phyloP scores from a whole-genome alignment of 1,140 invertebrate genomes.

The Solenopsis invicta region DNA sequence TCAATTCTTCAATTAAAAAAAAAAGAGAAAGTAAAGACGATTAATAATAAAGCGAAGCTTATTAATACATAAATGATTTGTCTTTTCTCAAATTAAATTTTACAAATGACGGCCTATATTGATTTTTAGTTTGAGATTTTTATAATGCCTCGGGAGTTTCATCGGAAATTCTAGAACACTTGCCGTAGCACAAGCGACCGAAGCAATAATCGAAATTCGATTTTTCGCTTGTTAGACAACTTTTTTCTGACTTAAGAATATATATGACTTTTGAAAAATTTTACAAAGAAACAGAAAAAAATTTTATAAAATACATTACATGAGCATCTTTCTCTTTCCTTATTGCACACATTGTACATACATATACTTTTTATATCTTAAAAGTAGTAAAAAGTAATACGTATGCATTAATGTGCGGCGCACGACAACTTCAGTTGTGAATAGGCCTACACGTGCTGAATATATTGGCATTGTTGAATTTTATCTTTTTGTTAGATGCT shows the following conservation, averaged over 20 bases:
- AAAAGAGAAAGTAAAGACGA: not conserved
- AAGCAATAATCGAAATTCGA: not conserved
- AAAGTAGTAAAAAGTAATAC: not conserved
- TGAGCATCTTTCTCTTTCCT: not conserved
- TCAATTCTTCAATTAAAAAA: constrained; percentile 13
- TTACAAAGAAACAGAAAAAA: not conserved
- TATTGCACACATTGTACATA: not conserved
- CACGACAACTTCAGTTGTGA: constrained; percentile 26
- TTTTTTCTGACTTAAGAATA: not conserved
- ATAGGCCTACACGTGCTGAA: constrained; percentile 18
- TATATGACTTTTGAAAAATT: not conserved
- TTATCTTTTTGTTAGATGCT: constrained; percentile 49
- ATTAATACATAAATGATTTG: not conserved
- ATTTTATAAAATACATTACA: not conserved
- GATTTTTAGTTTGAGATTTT: not conserved
- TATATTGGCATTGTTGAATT: constrained; percentile 62
- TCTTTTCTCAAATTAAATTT: not conserved
- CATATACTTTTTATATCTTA: not conserved
- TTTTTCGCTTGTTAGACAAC: not conserved
- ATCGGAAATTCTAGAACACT: not conserved
- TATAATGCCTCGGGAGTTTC: not conserved
- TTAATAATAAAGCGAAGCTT: not conserved
- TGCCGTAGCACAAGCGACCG: not conserved
- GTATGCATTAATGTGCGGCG: not conserved
- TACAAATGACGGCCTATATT: not conserved